phyloP scores from a whole-genome alignment of 2,113 vertebrate genomes.

The Mobula hypostoma region DNA sequence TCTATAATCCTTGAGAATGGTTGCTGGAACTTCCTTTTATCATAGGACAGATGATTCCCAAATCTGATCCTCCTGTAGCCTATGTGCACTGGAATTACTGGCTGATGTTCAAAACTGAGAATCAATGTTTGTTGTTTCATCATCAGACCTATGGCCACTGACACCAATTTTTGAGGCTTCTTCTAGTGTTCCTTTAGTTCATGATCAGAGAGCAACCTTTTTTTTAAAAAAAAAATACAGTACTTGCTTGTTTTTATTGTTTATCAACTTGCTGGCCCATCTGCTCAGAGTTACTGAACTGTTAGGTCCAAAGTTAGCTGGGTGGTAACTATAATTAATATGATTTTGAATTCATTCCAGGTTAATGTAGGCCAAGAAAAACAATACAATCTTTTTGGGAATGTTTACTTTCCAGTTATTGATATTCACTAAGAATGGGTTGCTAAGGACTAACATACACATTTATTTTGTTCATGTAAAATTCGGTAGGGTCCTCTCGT shows the following conservation, averaged over 20 bases:
- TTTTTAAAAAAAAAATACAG: not conserved
- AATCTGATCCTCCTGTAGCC: not conserved
- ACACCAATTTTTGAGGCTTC: not conserved
- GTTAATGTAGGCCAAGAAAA: not conserved
- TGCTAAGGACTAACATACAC: not conserved
- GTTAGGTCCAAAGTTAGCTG: not conserved
- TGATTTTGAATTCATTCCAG: not conserved
- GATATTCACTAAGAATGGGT: not conserved
- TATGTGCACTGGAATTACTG: not conserved
- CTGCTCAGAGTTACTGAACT: not conserved
- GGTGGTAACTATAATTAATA: not conserved
- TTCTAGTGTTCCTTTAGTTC: not conserved
- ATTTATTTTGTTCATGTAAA: not conserved
- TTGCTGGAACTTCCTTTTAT: not conserved
- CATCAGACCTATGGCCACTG: not conserved
- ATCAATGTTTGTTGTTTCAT: not conserved
- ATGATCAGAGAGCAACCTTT: not conserved
- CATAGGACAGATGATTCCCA: not conserved
- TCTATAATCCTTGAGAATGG: not conserved
- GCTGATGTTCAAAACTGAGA: not conserved
- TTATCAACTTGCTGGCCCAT: not conserved
- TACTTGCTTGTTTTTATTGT: not conserved
- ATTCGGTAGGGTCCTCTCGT: not conserved
- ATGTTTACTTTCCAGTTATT: not conserved
- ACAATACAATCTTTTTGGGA: constrained; percentile 6